Evolutionary conservation across 2,113 vertebrate species (phyloP).

Genomic region (Sapajus apella): DNA sequence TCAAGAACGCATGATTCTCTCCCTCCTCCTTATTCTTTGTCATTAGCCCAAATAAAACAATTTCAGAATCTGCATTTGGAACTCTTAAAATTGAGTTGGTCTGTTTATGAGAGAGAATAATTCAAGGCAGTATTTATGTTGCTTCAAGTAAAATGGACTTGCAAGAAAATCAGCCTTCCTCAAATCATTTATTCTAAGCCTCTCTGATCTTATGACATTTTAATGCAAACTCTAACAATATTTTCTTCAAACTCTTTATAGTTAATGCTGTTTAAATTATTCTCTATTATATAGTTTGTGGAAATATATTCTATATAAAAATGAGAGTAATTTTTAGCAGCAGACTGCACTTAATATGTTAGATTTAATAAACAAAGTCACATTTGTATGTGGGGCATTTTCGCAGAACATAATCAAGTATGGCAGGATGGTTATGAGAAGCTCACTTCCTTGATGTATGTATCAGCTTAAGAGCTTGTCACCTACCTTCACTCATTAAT

Average conservation of each 20-base stretch:
- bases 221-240: constrained; percentile 51
- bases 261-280: constrained; percentile 76
- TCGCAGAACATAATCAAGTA: constrained; percentile 75
- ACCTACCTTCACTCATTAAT: constrained; percentile 80
- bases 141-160: constrained; percentile 17
- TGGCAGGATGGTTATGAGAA: constrained; percentile 82
- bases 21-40: not conserved
- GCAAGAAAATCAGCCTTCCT: constrained; percentile 25
- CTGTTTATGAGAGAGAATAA: constrained; percentile 35
- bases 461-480: constrained; percentile 83
- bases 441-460: constrained; percentile 71
- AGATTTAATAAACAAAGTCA: constrained; percentile 81
- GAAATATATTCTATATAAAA: constrained; percentile 73
- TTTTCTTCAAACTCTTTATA: constrained; percentile 68
- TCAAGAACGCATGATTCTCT: not conserved
- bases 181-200: not conserved
- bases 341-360: constrained; percentile 72
- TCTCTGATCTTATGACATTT: constrained; percentile 69
- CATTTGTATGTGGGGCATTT: constrained; percentile 76
- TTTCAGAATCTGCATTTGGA: constrained; percentile 31
- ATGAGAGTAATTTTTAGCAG: constrained; percentile 71
- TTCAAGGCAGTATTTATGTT: not conserved
- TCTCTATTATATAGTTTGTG: constrained; percentile 74
- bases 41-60: constrained; percentile 20
- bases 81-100: not conserved